phyloP scores from a whole-genome alignment of 2,113 vertebrate species.

The Syngnathus scovelli region DNA sequence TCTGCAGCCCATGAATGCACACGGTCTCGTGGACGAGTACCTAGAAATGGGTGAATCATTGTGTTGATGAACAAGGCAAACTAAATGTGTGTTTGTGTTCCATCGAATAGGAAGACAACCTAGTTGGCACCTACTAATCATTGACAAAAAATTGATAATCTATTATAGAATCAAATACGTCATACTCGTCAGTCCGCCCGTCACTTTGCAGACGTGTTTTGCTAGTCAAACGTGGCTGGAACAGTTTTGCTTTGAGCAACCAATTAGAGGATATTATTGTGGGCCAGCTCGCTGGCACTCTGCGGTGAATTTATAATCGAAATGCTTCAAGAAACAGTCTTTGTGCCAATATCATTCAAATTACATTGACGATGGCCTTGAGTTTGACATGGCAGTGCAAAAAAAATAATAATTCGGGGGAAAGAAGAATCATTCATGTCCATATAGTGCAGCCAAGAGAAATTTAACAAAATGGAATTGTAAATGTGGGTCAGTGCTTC shows the following conservation, averaged over 20 bases:
- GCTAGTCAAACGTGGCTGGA: neutral
- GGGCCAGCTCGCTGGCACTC: neutral
- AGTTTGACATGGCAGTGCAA: neutral
- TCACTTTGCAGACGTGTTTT: neutral
- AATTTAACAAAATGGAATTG: no score
- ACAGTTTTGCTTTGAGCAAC: neutral
- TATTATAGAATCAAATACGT: no score
- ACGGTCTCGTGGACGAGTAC: constrained; percentile 95
- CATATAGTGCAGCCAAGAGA: no score
- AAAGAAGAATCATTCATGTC: no score
- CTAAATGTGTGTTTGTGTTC: no score
- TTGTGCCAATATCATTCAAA: neutral
- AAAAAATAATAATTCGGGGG: no score
- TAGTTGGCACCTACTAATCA: no score
- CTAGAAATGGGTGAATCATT: constrained; percentile 89
- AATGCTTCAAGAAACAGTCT: neutral
- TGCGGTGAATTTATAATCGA: neutral
- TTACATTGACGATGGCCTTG: neutral
- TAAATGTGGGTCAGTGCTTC: no score
- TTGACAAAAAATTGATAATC: no score
- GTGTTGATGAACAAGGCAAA: neutral
- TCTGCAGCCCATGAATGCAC: constrained; percentile 95
- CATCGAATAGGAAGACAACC: no score
- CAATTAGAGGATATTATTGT: neutral
- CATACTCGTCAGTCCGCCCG: no score